A percentile compares a stretch with the other conserved stretches of the same genome.
These are phyloP conservation scores for Sus cebifrons DNA, from an alignment of 2,797 vertebrate genomes.

Conservation along the genomic window DNA sequence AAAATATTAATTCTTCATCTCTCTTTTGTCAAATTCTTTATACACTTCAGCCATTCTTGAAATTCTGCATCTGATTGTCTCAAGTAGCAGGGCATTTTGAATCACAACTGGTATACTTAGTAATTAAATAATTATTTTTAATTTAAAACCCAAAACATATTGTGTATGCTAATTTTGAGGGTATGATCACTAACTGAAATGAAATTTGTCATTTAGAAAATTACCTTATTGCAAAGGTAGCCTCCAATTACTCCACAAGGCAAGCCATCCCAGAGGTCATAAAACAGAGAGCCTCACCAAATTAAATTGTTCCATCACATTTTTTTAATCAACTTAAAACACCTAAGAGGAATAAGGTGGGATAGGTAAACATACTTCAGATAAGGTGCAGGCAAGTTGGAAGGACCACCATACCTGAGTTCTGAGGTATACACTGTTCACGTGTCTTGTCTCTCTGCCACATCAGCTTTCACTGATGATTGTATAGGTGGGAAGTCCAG, in stretches of 20 bases:
- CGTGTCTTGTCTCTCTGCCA: neutral
- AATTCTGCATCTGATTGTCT: conserved; percentile 22
- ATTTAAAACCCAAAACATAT: neutral
- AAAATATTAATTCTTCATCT: neutral
- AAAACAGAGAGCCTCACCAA: neutral
- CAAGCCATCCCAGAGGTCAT: neutral
- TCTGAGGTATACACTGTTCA: neutral
- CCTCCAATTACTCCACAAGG: neutral
- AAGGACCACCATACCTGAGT: neutral
- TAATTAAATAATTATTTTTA: conserved; percentile 10
- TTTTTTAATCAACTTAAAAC: neutral
- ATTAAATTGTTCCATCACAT: neutral
- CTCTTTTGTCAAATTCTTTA: neutral
- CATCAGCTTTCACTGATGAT: neutral
- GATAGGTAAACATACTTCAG: neutral
- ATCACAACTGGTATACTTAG: neutral
- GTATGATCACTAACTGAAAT: neutral
- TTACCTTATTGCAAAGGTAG: neutral
- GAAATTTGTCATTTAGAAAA: conserved; percentile 25
- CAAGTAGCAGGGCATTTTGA: neutral
- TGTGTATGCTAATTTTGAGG: neutral
- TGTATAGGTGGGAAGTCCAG: neutral
- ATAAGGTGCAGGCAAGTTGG: neutral
- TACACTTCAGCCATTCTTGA: neutral
- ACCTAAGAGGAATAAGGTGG: neutral